Percentiles rank a stretch among this genome's conserved stretches.
These are phyloP conservation scores for Cataglyphis altisquamis DNA, from an alignment of 2,888 invertebrate species.

Conservation along the genomic window DNA sequence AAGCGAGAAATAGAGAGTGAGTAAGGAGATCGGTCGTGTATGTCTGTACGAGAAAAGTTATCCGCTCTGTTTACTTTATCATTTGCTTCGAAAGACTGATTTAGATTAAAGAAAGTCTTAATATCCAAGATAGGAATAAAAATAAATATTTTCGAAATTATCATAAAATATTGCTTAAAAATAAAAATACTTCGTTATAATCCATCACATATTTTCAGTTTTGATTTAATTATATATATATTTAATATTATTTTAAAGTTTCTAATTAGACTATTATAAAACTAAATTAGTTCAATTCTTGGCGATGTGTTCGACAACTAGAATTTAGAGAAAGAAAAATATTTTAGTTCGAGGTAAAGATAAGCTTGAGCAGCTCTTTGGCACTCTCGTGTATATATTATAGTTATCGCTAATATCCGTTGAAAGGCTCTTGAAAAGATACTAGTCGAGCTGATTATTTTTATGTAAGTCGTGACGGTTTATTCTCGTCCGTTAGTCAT, in stretches of 20 bases:
- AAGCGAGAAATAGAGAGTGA: conserved; percentile 43
- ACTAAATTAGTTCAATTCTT: too few species aligned
- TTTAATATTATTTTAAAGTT: not conserved
- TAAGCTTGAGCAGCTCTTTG: not conserved
- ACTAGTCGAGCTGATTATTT: conserved; percentile 63
- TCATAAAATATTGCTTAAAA: not conserved
- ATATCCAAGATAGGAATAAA: conserved; percentile 9
- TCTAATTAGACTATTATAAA: not conserved
- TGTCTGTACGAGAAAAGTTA: conserved; percentile 32
- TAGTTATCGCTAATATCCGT: conserved; percentile 6
- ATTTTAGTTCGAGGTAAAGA: not conserved
- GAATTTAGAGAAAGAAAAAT: not conserved
- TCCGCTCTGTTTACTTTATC: conserved; percentile 48
- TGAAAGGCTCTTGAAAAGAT: conserved; percentile 35
- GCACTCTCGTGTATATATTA: not conserved
- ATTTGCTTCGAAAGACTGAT: conserved; percentile 35
- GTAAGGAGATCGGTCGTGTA: conserved; percentile 26
- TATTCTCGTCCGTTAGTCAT: conserved; percentile 68
- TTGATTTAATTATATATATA: not conserved
- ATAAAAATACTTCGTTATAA: not conserved
- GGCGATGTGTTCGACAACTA: not conserved
- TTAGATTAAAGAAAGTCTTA: conserved; percentile 34
- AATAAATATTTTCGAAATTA: conserved; percentile 19
- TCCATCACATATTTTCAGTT: not conserved
- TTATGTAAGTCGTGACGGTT: conserved; percentile 61